phyloP scores from a whole-genome alignment of 2,888 invertebrate genomes.

The Agonopterix alstromeriana region DNA sequence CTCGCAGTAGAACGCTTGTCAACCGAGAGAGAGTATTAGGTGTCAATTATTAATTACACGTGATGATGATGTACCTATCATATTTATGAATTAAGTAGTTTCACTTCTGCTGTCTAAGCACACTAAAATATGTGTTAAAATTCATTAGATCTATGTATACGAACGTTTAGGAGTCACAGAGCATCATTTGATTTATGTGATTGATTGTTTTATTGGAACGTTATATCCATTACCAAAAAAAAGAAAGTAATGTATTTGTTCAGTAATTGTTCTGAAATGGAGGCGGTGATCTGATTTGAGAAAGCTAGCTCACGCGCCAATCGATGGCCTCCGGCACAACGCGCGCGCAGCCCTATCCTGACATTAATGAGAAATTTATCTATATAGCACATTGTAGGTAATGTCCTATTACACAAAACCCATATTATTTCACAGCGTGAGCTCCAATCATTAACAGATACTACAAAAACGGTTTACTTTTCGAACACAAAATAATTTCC shows the following conservation, averaged over 20 bases:
- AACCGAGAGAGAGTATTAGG: conserved; percentile 5
- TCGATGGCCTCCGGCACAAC: conserved; percentile 19
- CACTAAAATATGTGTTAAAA: not conserved
- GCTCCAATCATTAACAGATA: not conserved
- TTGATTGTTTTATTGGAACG: too few species aligned
- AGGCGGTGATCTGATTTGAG: conserved; percentile 13
- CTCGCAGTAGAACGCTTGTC: conserved; percentile 3
- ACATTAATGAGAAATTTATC: conserved; percentile 39
- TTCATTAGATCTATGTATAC: not conserved
- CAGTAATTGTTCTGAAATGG: conserved; percentile 3
- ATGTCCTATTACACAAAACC: conserved; percentile 14
- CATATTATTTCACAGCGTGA: not conserved
- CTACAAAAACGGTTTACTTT: too few species aligned
- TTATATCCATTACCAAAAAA: too few species aligned
- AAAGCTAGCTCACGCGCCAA: conserved; percentile 18
- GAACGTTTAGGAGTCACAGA: too few species aligned
- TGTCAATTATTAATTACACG: conserved; percentile 6
- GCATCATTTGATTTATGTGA: not conserved
- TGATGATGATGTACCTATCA: not conserved
- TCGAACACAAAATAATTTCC: not conserved
- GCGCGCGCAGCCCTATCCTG: conserved; percentile 11
- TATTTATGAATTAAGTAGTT: too few species aligned
- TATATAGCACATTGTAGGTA: conserved; percentile 30
- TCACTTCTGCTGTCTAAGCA: not conserved
- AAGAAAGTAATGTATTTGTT: conserved; percentile 2